A percentile compares a stretch with the other conserved stretches of the same genome.
These are phyloP conservation scores for Syrphus vitripennis DNA, from an alignment of 2,888 invertebrate species.

Conservation along the genomic window DNA sequence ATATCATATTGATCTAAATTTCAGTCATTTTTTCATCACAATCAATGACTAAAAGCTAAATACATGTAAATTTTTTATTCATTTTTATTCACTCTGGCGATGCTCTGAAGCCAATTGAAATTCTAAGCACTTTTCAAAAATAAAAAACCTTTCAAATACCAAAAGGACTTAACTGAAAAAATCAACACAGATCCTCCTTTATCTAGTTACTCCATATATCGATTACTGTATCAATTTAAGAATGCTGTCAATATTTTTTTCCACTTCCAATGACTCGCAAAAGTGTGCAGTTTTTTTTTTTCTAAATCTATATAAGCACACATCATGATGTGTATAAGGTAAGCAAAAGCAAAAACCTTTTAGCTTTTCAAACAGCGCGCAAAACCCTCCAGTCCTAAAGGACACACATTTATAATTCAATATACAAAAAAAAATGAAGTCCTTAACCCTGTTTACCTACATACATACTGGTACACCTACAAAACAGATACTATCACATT, in stretches of 20 bases:
- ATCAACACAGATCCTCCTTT: background rate
- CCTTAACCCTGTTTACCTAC: background rate
- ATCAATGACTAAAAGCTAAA: background rate
- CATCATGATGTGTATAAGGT: background rate
- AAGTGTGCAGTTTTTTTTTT: background rate
- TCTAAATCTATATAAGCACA: background rate
- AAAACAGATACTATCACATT: background rate
- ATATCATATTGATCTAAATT: too few species aligned
- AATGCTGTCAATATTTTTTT: slow-evolving; percentile 5
- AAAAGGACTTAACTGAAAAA: background rate
- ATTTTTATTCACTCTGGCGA: background rate
- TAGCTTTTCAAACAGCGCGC: slow-evolving; percentile 1
- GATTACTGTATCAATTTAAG: background rate
- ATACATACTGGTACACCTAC: background rate
- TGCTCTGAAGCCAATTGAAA: background rate
- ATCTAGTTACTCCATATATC: background rate
- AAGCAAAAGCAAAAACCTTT: slow-evolving; percentile 9
- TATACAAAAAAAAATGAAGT: background rate
- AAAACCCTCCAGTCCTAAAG: background rate
- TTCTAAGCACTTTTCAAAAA: background rate
- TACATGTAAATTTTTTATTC: background rate
- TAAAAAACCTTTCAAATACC: background rate
- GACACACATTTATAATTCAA: background rate
- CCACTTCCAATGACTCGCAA: slow-evolving; percentile 2
- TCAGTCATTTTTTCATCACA: too few species aligned